Conservation (phyloP, 2,888 invertebrate species). For the Microdon myrmicae region DNA sequence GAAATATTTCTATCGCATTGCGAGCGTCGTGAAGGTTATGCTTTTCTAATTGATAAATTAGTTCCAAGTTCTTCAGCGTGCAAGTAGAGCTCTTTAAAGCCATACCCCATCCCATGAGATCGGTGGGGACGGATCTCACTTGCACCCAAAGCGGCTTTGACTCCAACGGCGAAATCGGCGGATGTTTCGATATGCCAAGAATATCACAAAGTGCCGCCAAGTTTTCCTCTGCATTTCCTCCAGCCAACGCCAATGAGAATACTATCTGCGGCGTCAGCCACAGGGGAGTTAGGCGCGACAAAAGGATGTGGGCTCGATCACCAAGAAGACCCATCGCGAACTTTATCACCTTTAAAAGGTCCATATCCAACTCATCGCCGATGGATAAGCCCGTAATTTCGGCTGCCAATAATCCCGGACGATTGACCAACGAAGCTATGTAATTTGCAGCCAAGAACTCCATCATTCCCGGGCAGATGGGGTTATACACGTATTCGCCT, state of each 20-base stretch:
- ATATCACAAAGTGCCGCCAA: constrained; percentile 69
- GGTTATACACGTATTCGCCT: constrained; percentile 66
- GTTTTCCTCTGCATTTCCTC: constrained; percentile 69
- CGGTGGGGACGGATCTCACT: constrained; percentile 67
- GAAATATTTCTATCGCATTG: constrained; percentile 68
- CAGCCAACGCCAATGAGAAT: constrained; percentile 69
- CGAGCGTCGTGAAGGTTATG: constrained; percentile 60
- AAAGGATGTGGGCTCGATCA: constrained; percentile 68
- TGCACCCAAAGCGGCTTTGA: constrained; percentile 61
- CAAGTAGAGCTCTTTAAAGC: constrained; percentile 68
- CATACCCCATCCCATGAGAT: constrained; percentile 69
- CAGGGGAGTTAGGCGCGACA: constrained; percentile 68
- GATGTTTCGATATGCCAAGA: constrained; percentile 67
- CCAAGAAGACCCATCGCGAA: constrained; percentile 69
- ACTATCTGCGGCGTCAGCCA: constrained; percentile 69
- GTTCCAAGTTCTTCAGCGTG: constrained; percentile 68
- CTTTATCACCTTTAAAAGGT: constrained; percentile 65
- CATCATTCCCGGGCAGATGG: constrained; percentile 68
- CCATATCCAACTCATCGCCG: constrained; percentile 67
- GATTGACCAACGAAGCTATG: constrained; percentile 69
- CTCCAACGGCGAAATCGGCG: constrained; percentile 64
- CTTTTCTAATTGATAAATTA: constrained; percentile 68
- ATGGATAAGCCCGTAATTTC: constrained; percentile 65
- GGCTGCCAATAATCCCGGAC: constrained; percentile 68
- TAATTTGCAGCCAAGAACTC: constrained; percentile 71